Evolutionary conservation across 35 echinoderm and acorn worm genomes (phyloP).

Genomic region (Apostichopus japonicus): DNA sequence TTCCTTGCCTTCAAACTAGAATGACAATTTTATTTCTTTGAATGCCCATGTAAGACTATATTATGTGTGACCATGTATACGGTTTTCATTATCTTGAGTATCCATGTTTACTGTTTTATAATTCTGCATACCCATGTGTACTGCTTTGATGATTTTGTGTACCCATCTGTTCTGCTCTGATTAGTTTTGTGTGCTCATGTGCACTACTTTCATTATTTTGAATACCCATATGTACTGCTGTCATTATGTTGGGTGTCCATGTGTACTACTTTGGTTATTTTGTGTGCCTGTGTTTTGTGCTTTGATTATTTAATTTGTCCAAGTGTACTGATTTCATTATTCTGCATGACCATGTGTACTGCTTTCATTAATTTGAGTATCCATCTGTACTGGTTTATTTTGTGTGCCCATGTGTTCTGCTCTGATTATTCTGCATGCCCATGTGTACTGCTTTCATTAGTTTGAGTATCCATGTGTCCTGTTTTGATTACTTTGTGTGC

Average conservation of each 20-base stretch:
- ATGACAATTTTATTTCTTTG: too few relatives aligned
- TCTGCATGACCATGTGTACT: neutral
- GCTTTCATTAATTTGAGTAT: neutral
- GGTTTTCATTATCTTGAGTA: neutral
- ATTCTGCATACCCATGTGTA: neutral
- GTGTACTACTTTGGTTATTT: neutral
- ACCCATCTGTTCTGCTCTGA: constrained; percentile 59
- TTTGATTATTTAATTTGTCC: constrained; percentile 86
- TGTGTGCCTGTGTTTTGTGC: neutral
- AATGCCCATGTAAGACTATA: neutral
- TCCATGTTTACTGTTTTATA: neutral
- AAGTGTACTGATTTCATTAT: constrained; percentile 70
- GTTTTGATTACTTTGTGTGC: constrained; percentile 83
- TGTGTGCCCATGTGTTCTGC: constrained; percentile 93
- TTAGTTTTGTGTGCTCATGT: constrained; percentile 81
- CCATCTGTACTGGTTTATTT: constrained; percentile 1
- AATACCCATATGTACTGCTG: too few relatives aligned
- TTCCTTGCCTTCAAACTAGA: too few relatives aligned
- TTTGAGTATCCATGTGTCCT: constrained; percentile 41
- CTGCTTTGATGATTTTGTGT: neutral
- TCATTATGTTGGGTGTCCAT: neutral
- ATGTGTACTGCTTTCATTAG: neutral
- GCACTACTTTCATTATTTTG: constrained; percentile 57
- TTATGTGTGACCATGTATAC: constrained; percentile 92
- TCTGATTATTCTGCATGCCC: neutral